Conservation (phyloP, 2,797 vertebrate species). For the Masticophis lateralis region DNA sequence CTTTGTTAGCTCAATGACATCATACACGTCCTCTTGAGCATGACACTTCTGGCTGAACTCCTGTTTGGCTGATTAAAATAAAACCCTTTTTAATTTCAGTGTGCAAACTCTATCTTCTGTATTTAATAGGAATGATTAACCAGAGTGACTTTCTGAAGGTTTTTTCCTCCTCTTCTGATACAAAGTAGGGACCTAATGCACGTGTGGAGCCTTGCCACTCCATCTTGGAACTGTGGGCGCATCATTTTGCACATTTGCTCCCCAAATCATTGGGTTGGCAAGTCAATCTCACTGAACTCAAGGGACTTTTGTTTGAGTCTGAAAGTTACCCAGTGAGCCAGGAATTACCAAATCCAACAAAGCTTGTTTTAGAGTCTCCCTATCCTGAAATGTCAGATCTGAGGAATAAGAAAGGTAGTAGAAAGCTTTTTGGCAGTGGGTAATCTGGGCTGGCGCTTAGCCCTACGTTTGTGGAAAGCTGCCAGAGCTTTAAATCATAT, state of each 20-base stretch:
- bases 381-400: constrained; percentile 2
- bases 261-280: constrained; percentile 5
- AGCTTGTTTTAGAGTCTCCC: background rate
- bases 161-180: background rate
- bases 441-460: background rate
- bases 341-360: constrained; percentile 19
- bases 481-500: constrained; percentile 24
- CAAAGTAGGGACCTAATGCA: background rate
- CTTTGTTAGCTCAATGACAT: constrained; percentile 20
- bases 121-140: constrained; percentile 27
- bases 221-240: background rate
- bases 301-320: constrained; percentile 8
- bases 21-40: constrained; percentile 2
- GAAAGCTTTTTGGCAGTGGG: constrained; percentile 23
- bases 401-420: background rate
- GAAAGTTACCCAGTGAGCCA: constrained; percentile 17
- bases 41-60: constrained; percentile 23
- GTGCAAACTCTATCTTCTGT: background rate
- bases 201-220: background rate
- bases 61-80: constrained; percentile 4
- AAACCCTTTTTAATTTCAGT: background rate
- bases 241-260: background rate
- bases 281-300: constrained; percentile 6
- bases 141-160: background rate
- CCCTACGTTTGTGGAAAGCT: constrained; percentile 5